A percentile compares a stretch with the other conserved stretches of the same genome.
Conservation (phyloP, 1,140 invertebrate genomes). For the Drosophila teissieri region DNA sequence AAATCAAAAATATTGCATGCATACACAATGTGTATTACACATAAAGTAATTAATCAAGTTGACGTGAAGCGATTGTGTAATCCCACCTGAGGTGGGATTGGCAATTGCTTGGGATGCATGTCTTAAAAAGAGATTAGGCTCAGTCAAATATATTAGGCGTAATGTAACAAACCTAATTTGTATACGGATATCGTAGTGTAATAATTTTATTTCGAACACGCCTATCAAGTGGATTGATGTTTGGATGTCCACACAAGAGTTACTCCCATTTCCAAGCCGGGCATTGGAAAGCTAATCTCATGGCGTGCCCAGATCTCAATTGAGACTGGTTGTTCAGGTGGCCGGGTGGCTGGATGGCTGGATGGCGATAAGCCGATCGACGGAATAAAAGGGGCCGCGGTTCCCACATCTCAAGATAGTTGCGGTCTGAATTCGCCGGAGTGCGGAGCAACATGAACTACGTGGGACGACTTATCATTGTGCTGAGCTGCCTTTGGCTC, state of each 20-base stretch:
- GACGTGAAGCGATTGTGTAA: conserved; percentile 10
- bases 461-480: conserved; percentile 7
- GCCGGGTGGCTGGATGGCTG: too few species aligned
- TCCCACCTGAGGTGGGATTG: conserved; percentile 5
- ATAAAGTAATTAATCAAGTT: conserved; percentile 32
- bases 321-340: conserved; percentile 37
- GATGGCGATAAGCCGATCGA: conserved; percentile 24
- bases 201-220: too few species aligned
- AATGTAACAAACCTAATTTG: conserved; percentile 6
- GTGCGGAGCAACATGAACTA: conserved; percentile 28
- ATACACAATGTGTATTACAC: too few species aligned
- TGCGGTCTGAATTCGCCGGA: conserved; percentile 11
- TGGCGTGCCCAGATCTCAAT: conserved; percentile 16
- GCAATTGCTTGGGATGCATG: conserved; percentile 7
- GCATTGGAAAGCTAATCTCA: conserved; percentile 19
- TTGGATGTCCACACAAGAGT: background rate
- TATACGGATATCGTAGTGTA: background rate
- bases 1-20: conserved; percentile 7
- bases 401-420: conserved; percentile 19
- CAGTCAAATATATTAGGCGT: background rate
- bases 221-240: background rate
- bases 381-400: conserved; percentile 23
- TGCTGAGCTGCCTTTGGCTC: conserved; percentile 24
- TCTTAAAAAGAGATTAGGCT: background rate
- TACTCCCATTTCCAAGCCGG: background rate